Evolutionary conservation across 2,888 invertebrate species (phyloP), one percentile per base, ranked within the genome.

Genomic region (Pheosia gnoma): DNA sequence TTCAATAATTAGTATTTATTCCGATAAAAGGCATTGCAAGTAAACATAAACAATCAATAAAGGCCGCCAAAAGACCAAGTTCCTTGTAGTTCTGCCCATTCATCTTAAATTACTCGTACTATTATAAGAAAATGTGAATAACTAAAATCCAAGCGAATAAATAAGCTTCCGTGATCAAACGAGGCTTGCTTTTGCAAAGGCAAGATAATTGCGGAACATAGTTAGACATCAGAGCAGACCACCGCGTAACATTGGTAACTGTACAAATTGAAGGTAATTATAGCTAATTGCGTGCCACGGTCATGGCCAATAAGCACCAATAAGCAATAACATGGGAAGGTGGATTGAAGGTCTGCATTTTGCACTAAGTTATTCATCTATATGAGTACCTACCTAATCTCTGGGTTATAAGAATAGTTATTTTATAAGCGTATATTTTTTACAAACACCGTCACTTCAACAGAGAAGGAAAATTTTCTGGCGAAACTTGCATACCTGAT

Each of bases 241-340:
- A 82, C 80, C 75, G 87, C 85, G 83, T 87, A 90, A 85, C 90
- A 90, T 88, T 85, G 83, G 85, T 83, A 84, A 86, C 82, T 84
- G 84, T 79, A 88, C 90, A 91, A 92, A 93, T 93, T 93, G 89
- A 87, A 89, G 88, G 86, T 93, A 93, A 93, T 93, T 91, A 91
- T 84, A 86, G 84, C 89, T 93, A 93, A 93, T 91, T 90, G 91
- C 82, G 70, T 88, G 84, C 81, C 91, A 93, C 80, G 93, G 93
- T 91, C 93, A 93, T 91, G 93, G 93, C 87, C 91, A 93, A 93
- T 93, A 91, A 92, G 90, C 91, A 92, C 88, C 90, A 90, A 91
- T 91, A 92, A 90, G 90, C 90, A 87, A 85, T 85, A 84, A 85
- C 86, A 88, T 88, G 86, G 80, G 87, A 90, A 92, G 89, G 86